Conservation (phyloP, 2,113 vertebrate genomes). For the Rhineura floridana region DNA sequence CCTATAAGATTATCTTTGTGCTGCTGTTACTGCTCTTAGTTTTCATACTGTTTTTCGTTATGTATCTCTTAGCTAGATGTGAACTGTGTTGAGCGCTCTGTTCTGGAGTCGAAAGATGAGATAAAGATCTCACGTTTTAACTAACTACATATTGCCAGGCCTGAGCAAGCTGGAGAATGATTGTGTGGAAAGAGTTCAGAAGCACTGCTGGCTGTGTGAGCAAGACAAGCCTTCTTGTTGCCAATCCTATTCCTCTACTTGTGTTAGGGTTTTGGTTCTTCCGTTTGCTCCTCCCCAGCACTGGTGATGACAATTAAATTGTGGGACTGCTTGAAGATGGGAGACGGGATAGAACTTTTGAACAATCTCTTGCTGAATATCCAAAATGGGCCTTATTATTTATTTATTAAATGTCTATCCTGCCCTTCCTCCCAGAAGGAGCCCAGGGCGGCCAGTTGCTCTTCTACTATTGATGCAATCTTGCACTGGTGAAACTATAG, state of each 20-base stretch:
- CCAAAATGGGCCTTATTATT: background rate
- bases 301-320: background rate
- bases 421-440: too few species aligned
- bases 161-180: background rate
- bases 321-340: background rate
- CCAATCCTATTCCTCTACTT: background rate
- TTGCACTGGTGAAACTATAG: background rate
- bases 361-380: background rate
- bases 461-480: background rate
- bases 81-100: background rate
- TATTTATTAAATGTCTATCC: too few species aligned
- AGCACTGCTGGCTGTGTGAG: background rate
- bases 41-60: background rate
- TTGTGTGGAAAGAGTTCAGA: background rate
- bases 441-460: too few species aligned
- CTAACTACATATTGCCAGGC: background rate
- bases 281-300: too few species aligned
- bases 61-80: background rate
- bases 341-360: background rate
- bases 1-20: background rate
- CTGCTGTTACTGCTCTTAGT: background rate
- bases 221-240: background rate
- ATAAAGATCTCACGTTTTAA: background rate
- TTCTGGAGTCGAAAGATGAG: background rate
- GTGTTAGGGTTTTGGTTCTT: background rate